Base-by-base conservation (phyloP, 2,888 invertebrate species). In the Drosophila paracracens region DNA sequence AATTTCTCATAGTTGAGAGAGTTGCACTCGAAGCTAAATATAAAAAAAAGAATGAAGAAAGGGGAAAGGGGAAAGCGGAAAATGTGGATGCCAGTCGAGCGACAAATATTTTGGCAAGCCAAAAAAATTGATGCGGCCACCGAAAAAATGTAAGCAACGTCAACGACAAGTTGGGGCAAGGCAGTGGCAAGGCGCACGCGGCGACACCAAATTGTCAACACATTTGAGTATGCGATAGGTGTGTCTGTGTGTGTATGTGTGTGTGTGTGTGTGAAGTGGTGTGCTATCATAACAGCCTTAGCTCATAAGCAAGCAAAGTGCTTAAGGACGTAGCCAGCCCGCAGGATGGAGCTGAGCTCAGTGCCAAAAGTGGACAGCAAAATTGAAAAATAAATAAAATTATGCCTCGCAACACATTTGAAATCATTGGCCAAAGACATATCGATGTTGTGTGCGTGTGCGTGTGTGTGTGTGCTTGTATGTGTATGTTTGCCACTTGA, bases 321-420 rank as follows among this genome's bases (percentile, higher is more conserved):
- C 77, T 79, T 72, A 75, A 81, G 74, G 73, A 79, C 52, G 62
- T 38, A 68, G 73, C 80, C 79, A 60, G 60, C 35, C 46, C 36
- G 48, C 25, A 46, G 43, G 35, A 21, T 27, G 36, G 16, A 16
- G 66, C 46, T 25, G 53, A 50, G 56, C 16, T n/a, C 36, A 33
- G 48, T 36, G 58, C 31, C 36, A 53, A 35, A 51, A 65, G 36
- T 57, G 70, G 56, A 64, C 74, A 76, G 72, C 74, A 58, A 85
- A 85, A 85, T 85, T 85, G 87, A 85, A 85, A 85, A 85, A 87
- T 89, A 85, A 89, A 85, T 87, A 85, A 87, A 87, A 85, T 89
- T 85, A 87, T 89, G 89, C 84, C 74, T 79, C 73, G 75, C 77
- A 87, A 81, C 81, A 73, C 73, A 81, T 88, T 79, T 40, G 66